Conservation (phyloP, 2,113 vertebrate species). For the Oreochromis spilurus region DNA sequence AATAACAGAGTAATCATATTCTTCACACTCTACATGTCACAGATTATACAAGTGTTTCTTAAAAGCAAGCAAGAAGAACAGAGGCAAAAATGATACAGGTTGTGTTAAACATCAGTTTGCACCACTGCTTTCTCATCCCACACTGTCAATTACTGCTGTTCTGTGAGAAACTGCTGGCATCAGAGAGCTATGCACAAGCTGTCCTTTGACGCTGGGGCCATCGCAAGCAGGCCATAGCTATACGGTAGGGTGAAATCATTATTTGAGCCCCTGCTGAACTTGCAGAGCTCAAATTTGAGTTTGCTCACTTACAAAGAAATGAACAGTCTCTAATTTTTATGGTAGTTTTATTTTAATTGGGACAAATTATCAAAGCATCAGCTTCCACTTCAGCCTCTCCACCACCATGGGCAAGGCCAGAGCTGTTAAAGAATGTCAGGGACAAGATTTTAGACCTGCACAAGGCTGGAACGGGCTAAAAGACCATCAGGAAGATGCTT, state of each 20-base stretch:
- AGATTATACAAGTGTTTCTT: not conserved
- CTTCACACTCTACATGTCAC: not conserved
- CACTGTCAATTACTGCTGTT: not conserved
- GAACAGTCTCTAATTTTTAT: not conserved
- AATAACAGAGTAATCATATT: not conserved
- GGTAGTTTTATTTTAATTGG: not conserved
- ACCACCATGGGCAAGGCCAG: accelerated
- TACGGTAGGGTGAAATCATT: not conserved
- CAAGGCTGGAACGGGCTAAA: not conserved
- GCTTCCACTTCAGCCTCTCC: not conserved
- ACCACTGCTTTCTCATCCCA: not conserved
- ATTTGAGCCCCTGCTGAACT: not conserved
- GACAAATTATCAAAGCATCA: not conserved
- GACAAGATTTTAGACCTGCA: not conserved
- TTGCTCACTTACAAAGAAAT: not conserved
- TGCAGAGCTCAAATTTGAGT: not conserved
- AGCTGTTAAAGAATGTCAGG: not conserved
- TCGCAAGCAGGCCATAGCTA: not conserved
- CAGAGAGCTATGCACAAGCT: not conserved
- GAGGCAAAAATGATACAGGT: not conserved
- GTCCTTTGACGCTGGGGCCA: not conserved
- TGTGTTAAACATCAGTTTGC: not conserved
- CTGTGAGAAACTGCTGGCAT: not conserved
- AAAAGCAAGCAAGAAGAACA: not conserved
- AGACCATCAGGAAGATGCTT: not conserved